Evolutionary conservation across 2,888 invertebrate genomes (phyloP), one percentile per base, ranked within the genome.

Genomic region (Drosophila meridionalis): DNA sequence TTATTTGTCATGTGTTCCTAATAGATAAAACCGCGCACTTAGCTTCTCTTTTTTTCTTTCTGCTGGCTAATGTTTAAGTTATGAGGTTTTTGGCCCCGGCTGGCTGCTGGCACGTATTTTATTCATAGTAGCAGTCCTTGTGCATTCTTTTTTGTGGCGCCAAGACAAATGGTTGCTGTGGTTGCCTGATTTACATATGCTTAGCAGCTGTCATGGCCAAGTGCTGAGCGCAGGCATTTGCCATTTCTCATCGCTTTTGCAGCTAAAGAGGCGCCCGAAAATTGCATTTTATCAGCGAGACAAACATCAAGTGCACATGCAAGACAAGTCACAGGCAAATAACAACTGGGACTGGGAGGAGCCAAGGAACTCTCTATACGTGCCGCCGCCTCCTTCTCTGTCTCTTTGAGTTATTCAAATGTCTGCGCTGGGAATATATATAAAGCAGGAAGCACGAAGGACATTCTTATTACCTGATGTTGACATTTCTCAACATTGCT

Each of bases 381-480:
- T 42, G 9, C 40, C 42, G 11, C 28, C 50, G 12, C 45, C 4
- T 26, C 30, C 5, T 7, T 32, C 48, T 45, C 14, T 14, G 34
- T 34, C 14, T 43, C 2, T 20, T 30, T 57, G 7, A 30, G 30
- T 67, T 62, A 47, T 47, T 28, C 47, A 47, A 47, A 47, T 47
- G 30, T 1, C 47, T 14, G 47, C 73, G 53, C 61, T 42, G 50
- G 69, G 61, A 40, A 60, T 45, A 55, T 11, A 38, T 36, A 28
- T 65, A 28, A 57, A 74, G 59, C 76, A 72, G 89, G 83, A 78
- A 78, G 55, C 66, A 68, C 61, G 78, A 59, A 78, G 76, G 68
- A 78, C 76, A 73, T 72, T 80, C 78, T 72, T 76, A 84, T 87
- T 81, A 87, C 79, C 89, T 84, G 84, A 65, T 87, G 84, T 87